Evolutionary conservation across 2,888 invertebrate species (phyloP), one percentile per base, ranked within the genome.

Genomic region (Diarsia rubi): DNA sequence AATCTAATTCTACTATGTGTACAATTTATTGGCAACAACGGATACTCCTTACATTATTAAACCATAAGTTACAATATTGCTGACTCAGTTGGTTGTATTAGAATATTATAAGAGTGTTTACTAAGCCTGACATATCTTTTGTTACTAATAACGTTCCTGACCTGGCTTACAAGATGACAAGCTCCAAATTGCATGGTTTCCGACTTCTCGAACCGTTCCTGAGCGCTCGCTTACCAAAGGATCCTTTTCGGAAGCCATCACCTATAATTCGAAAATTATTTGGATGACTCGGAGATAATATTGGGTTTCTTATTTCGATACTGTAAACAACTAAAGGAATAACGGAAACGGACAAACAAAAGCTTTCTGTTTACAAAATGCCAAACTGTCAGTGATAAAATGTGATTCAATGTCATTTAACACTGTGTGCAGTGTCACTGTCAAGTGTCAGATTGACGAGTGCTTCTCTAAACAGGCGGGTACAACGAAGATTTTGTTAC

Each of bases 101-200:
- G 9, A 49, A 9, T 49, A 1, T 12, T 49, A 11, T 49, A n/a
- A n/a, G n/a, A n/a, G n/a, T n/a, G n/a, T n/a, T n/a, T 52, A 52
- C 2, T 31, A 44, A 31, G 16, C 6, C 16, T 75, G 44, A 21
- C 14, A 21, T 69, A 69, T 52, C 60, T 44, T n/a, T 42, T 8
- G 27, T 54, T 52, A 16, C 47, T n/a, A 37, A 16, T 44, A 66
- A 37, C 31, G 27, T 52, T 74, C 54, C 75, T 67, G 93, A 98
- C 99, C 99, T 93, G 99, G 99, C 97, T 99, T 99, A 93, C 99
- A 99, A 5, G 99, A 99, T 0, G 99, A 99, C 73, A 99, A 96
- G 90, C 99, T 99, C 99, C 99, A 99, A 88, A 99, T 99, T 2
- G 99, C 99, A 93, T 98, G 98, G 89, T 98, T 97, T 37, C 99